Evolutionary conservation across 2,888 invertebrate species (phyloP).

Genomic region (Callimorpha dominula): DNA sequence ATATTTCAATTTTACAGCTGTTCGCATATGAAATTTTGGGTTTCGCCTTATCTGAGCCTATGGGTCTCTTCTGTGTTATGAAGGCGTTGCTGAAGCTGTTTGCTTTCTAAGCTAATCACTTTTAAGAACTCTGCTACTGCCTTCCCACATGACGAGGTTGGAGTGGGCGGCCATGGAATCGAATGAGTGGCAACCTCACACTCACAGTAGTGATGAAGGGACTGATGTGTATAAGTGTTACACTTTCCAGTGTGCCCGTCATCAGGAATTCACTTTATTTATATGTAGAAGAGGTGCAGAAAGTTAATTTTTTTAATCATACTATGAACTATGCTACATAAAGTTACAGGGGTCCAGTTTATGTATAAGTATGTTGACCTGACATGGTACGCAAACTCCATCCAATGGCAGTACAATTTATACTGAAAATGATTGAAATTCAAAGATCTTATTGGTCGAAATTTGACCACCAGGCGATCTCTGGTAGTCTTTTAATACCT

Average conservation of each 20-base stretch:
- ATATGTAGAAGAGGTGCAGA: too few species aligned
- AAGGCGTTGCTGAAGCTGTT: conserved; percentile 99
- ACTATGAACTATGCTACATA: too few species aligned
- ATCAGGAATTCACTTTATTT: conserved; percentile 86
- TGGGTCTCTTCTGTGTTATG: conserved; percentile 99
- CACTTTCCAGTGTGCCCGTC: conserved; percentile 77
- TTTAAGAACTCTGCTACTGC: conserved; percentile 86
- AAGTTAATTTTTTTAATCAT: too few species aligned
- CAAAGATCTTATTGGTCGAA: too few species aligned
- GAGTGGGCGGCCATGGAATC: conserved; percentile 86
- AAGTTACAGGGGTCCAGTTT: too few species aligned
- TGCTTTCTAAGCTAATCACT: conserved; percentile 94
- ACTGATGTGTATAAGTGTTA: conserved; percentile 82
- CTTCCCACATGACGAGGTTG: conserved; percentile 83
- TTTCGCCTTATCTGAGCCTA: conserved; percentile 99
- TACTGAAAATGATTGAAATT: too few species aligned
- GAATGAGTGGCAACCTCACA: conserved; percentile 82
- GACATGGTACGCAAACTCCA: too few species aligned
- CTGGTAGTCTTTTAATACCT: too few species aligned
- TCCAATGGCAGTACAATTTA: too few species aligned
- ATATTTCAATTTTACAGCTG: too few species aligned
- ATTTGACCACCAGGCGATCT: too few species aligned
- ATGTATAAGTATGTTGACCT: too few species aligned
- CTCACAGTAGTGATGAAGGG: conserved; percentile 83
- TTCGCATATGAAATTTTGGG: conserved; percentile 99